These are phyloP conservation scores for Sciurus carolinensis DNA, from an alignment of 2,797 vertebrate species.

Conservation along the genomic window DNA sequence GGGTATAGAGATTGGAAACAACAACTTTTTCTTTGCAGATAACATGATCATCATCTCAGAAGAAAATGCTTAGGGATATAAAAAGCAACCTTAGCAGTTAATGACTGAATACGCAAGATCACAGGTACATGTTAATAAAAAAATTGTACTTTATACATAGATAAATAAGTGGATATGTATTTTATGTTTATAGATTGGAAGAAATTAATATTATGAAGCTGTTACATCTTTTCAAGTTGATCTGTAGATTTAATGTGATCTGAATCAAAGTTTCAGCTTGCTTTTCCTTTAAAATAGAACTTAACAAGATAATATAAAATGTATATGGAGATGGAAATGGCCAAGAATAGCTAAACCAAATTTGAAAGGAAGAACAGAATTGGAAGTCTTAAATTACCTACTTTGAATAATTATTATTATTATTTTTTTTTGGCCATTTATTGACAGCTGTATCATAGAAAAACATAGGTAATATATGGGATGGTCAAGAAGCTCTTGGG, in stretches of 20 bases:
- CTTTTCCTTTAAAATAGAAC: neutral
- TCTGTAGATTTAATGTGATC: neutral
- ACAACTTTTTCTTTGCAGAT: neutral
- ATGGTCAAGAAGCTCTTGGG: too few relatives aligned
- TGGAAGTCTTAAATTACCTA: neutral
- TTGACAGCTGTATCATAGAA: too few relatives aligned
- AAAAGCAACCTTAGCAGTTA: neutral
- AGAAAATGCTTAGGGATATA: neutral
- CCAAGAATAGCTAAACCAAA: neutral
- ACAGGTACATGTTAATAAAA: neutral
- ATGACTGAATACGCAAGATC: neutral
- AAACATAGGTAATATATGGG: too few relatives aligned
- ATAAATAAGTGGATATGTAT: neutral
- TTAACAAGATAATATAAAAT: neutral
- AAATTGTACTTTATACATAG: neutral
- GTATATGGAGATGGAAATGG: neutral
- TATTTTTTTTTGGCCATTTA: slow-evolving; percentile 29
- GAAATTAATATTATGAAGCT: neutral
- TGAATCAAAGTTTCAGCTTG: neutral
- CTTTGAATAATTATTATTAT: neutral
- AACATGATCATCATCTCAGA: neutral
- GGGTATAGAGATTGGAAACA: neutral
- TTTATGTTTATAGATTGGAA: neutral
- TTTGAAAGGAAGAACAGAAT: neutral
- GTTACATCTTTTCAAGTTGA: neutral